Base-by-base conservation (phyloP, 2,797 vertebrate species). In the Chrosomus eos region DNA sequence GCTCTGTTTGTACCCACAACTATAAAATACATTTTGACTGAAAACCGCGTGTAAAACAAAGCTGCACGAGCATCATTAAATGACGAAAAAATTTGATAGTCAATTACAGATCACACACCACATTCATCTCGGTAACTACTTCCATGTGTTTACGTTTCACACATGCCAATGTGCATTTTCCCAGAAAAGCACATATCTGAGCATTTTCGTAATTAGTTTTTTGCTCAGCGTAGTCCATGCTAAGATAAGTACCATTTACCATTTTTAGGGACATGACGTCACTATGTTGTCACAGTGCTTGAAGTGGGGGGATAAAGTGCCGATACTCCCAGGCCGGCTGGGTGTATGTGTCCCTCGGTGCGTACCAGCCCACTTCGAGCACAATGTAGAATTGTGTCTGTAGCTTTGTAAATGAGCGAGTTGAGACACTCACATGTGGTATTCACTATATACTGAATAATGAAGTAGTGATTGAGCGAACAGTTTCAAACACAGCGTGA, bases 101-200 rank as follows among this genome's bases (percentile, higher is more conserved):
- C 71, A 82, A 82, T 82, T 82, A 53, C 71, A 66, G 71, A 74
- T 82, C 71, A 66, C n/a, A 82, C 31, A 38, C 40, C 21, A 28
- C 71, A 51, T 64, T 82, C 8, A 82, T n/a, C 23, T n/a, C 10
- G 5, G 5, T 66, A 74, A 82, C 23, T 75, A 48, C 58, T 33
- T 38, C 71, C 58, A 73, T 3, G 23, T 82, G 58, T 66, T 64
- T 75, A 36, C 5, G 14, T 18, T 74, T 64, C 40, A 82, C 55
- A 73, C 77, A 40, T 85, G 31, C 21, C 48, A 10, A 33, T 60
- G 38, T 33, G 18, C 43, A 13, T 48, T 40, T 72, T 72, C n/a
- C 33, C 55, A 19, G 40, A 31, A 43, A 51, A 21, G 8, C 70
- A 74, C 71, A 64, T 33, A 26, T 48, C 28, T 14, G 23, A 51